Conservation (phyloP, 2,888 invertebrate genomes). For the Harmothoe impar region DNA sequence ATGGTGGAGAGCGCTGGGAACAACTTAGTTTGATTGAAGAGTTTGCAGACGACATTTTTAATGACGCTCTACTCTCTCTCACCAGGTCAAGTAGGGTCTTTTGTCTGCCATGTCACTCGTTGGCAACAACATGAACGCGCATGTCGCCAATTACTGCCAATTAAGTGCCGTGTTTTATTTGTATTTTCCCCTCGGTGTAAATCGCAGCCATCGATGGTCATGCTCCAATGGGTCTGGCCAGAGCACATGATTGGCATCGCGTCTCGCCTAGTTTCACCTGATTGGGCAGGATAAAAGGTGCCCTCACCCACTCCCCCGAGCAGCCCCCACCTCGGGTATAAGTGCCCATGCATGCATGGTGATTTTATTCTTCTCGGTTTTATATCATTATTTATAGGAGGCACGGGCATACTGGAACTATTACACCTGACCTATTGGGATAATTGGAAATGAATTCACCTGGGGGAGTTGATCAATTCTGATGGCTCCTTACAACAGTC, state of each 20-base stretch:
- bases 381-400: neutral
- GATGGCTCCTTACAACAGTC: neutral
- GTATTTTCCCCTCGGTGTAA: constrained; percentile 18
- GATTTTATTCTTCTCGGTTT: too few species aligned
- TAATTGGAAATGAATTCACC: neutral
- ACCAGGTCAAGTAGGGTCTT: neutral
- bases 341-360: too few species aligned
- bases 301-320: neutral
- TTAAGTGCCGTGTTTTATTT: constrained; percentile 35
- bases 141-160: constrained; percentile 26
- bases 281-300: neutral
- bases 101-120: neutral
- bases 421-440: neutral
- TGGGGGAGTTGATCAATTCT: neutral
- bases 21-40: neutral
- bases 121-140: constrained; percentile 43
- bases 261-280: constrained; percentile 18
- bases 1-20: neutral
- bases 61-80: neutral
- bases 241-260: constrained; percentile 29
- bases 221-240: neutral
- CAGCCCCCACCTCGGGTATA: too few species aligned
- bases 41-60: neutral
- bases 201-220: neutral
- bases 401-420: neutral